These are phyloP conservation scores for Coluber constrictor DNA, from an alignment of 2,797 vertebrate species.

Conservation along the genomic window DNA sequence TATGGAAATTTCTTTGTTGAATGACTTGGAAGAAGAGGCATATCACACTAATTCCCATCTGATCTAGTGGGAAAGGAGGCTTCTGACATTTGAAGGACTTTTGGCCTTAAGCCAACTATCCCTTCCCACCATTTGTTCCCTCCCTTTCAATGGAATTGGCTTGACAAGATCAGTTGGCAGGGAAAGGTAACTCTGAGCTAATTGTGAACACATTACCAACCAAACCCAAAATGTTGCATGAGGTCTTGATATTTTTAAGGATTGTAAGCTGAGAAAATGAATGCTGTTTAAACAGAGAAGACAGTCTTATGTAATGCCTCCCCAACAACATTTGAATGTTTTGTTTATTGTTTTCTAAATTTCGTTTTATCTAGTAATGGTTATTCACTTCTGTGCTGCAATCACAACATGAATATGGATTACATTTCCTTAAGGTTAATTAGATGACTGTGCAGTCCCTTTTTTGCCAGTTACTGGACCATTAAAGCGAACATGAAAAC, in stretches of 20 bases:
- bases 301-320: not conserved
- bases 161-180: not conserved
- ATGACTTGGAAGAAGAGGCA: not conserved
- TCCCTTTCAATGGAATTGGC: not conserved
- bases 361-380: slow-evolving; percentile 23
- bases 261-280: not conserved
- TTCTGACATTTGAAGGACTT: not conserved
- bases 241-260: not conserved
- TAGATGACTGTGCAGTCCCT: slow-evolving; percentile 22
- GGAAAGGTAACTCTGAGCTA: not conserved
- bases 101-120: not conserved
- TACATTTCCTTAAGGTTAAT: slow-evolving; percentile 5
- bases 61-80: not conserved
- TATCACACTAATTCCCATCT: not conserved
- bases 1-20: not conserved
- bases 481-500: slow-evolving; percentile 9
- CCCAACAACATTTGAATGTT: not conserved
- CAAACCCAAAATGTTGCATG: not conserved
- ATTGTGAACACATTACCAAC: not conserved
- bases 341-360: not conserved
- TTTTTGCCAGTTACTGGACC: slow-evolving; percentile 6
- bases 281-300: not conserved
- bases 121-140: not conserved
- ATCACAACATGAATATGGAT: slow-evolving; percentile 10
- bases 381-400: slow-evolving; percentile 1